Evolutionary conservation across 2,797 vertebrate species (phyloP).

Genomic region (Pangasius larnaudii): DNA sequence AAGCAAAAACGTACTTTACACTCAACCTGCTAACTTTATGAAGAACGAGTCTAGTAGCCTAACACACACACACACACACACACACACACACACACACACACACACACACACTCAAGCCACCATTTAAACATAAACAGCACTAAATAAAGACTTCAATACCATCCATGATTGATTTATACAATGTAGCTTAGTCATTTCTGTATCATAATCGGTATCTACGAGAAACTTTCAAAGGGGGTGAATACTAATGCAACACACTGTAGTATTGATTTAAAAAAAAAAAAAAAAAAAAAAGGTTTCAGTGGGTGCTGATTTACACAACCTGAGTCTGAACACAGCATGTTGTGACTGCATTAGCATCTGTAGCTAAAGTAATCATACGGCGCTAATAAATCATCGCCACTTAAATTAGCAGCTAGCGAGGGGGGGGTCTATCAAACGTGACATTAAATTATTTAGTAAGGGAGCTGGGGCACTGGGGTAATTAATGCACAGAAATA

Average conservation of each 20-base stretch:
- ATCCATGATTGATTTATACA: background rate
- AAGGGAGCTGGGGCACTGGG: slow-evolving; percentile 45
- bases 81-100: too few relatives aligned
- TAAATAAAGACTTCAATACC: too few relatives aligned
- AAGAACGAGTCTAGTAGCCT: background rate
- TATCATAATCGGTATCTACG: background rate
- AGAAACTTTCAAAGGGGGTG: background rate
- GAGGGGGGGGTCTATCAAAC: slow-evolving; percentile 25
- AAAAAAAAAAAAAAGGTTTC: background rate
- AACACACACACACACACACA: too few relatives aligned
- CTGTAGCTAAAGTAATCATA: slow-evolving; percentile 58
- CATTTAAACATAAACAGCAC: background rate
- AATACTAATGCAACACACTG: background rate
- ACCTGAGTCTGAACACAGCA: background rate
- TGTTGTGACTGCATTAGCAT: slow-evolving; percentile 46
- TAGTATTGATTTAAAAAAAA: background rate
- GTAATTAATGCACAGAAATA: slow-evolving; percentile 57
- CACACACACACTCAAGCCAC: background rate
- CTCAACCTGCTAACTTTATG: too few relatives aligned
- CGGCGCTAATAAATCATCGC: slow-evolving; percentile 58
- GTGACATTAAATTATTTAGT: slow-evolving; percentile 29
- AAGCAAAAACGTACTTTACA: background rate
- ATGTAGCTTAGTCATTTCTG: background rate
- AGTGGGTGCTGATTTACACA: background rate
- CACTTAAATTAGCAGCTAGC: slow-evolving; percentile 58